Conservation (phyloP, 2,888 invertebrate species). For the Leistus spinibarbis region DNA sequence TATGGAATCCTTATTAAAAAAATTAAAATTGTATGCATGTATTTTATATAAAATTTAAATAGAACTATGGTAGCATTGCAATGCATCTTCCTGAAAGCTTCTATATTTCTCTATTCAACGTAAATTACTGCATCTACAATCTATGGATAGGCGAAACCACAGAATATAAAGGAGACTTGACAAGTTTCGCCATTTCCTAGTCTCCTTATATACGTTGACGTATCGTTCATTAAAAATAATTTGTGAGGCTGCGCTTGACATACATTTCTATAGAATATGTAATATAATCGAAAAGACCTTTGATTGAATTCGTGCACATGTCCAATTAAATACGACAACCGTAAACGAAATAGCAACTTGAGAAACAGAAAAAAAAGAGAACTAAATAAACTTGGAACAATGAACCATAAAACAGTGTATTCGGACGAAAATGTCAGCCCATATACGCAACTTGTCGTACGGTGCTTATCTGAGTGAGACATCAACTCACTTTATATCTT, state of each 20-base stretch:
- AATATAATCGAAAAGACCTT: not conserved
- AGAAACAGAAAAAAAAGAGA: not conserved
- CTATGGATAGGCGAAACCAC: not conserved
- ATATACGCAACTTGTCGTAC: not conserved
- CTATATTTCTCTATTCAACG: too few relatives aligned
- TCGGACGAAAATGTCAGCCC: not conserved
- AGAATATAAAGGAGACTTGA: not conserved
- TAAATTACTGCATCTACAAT: not conserved
- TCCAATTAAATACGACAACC: not conserved
- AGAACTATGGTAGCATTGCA: too few relatives aligned
- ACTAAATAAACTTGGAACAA: not conserved
- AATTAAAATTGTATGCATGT: too few relatives aligned
- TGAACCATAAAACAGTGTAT: not conserved
- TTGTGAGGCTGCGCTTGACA: not conserved
- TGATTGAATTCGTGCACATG: not conserved
- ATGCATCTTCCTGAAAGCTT: not conserved
- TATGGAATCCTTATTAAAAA: too few relatives aligned
- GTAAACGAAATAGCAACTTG: not conserved
- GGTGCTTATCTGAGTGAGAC: not conserved
- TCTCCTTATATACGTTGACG: not conserved
- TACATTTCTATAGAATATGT: not conserved
- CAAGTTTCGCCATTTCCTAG: not conserved
- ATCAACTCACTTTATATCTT: not conserved
- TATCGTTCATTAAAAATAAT: not conserved
- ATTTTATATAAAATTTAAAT: too few relatives aligned